Evolutionary conservation across 2,888 invertebrate species (phyloP), one percentile per base, ranked within the genome.

Genomic region (Diarsia dahlii): DNA sequence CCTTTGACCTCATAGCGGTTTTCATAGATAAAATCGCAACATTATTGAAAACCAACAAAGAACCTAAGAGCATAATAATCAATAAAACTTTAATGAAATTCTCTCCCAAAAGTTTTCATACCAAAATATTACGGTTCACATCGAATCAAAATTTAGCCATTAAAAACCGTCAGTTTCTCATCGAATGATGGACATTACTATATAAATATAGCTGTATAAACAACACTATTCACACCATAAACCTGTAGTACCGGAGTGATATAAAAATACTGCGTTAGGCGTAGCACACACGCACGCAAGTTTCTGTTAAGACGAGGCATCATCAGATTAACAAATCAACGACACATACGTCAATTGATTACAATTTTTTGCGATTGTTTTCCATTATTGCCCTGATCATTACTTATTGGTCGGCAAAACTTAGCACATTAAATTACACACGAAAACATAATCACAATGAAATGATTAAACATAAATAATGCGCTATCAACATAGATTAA

Each of bases 191-290:
- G 70, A 82, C 78, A 69, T 81, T 64, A 34, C 76, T 76, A 75
- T 72, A 72, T 75, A 79, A 81, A 84, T 77, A 80, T 83, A 76
- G 74, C 78, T 80, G 81, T 82, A 86, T 80, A 84, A 81, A 87
- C 87, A 89, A 82, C 88, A 85, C 87, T 87, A 84, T 89, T 90
- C 89, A 89, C 90, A 89, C 87, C 88, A 89, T 87, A 90, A 91
- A 91, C 90, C 89, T 87, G 89, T 90, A 91, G 80, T 81, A 73
- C 77, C 80, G 70, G 81, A 84, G 84, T 82, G 76, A 86, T 81
- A 84, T 85, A 88, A 84, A 86, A 86, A 88, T 84, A 84, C 66
- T 15, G 76, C 70, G 67, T 84, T 85, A 86, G 76, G 82, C 84
- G 64, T 64, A 60, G 64, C 70, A 67, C 74, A 77, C 76, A 84